Percentiles rank a stretch among this genome's conserved stretches.
These are phyloP conservation scores for Chirona hameri DNA, from an alignment of 2,888 invertebrate species.

Conservation along the genomic window DNA sequence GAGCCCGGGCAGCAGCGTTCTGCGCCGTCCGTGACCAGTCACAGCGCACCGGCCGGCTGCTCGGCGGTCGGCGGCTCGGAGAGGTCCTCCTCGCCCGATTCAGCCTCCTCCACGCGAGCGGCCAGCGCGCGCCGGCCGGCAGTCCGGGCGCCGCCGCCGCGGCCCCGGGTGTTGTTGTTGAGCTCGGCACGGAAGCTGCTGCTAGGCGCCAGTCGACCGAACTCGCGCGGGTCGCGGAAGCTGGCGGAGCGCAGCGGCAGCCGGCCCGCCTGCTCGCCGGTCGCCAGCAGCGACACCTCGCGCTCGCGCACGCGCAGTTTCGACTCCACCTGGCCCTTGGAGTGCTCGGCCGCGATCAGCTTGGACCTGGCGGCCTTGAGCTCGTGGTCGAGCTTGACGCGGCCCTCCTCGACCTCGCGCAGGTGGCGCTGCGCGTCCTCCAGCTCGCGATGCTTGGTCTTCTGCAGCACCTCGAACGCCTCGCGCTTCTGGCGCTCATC, in stretches of 20 bases:
- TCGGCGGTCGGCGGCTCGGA: neutral
- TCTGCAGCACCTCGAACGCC: conserved; percentile 68
- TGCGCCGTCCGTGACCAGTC: too few species aligned
- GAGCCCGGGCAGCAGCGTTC: too few species aligned
- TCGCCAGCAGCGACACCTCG: neutral
- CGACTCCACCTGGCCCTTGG: conserved; percentile 57
- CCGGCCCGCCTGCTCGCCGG: neutral
- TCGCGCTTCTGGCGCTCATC: conserved; percentile 69
- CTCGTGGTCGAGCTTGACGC: conserved; percentile 65
- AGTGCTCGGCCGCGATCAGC: conserved; percentile 63
- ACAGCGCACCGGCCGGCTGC: too few species aligned
- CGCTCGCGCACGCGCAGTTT: conserved; percentile 50
- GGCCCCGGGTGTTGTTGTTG: neutral
- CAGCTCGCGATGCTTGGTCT: conserved; percentile 65
- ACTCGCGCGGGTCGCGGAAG: conserved; percentile 7
- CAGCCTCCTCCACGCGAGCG: neutral
- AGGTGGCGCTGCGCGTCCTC: conserved; percentile 69
- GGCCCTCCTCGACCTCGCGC: conserved; percentile 66
- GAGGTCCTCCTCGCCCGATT: too few species aligned
- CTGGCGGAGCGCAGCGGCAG: conserved; percentile 22
- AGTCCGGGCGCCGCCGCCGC: neutral
- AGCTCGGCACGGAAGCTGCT: conserved; percentile 23
- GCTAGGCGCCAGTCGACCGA: neutral
- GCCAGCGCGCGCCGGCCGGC: neutral
- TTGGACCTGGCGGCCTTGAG: conserved; percentile 64